Evolutionary conservation across 2,113 vertebrate genomes (phyloP), one percentile per base, ranked within the genome.

Genomic region (Solea senegalensis): DNA sequence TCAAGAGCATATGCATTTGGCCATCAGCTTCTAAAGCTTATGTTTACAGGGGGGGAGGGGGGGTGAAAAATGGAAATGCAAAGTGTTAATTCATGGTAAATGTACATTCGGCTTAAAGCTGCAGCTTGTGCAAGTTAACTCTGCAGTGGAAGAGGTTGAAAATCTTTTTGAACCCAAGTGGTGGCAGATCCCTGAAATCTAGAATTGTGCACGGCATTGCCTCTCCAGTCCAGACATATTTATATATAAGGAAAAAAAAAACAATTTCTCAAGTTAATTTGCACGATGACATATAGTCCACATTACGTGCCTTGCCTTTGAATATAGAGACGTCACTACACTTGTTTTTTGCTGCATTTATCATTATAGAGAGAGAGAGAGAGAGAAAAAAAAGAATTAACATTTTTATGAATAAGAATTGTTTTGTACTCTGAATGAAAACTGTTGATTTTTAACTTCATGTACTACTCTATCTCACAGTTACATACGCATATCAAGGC

Each of bases 291-390:
- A 96, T 96, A 96, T 96, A 95, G 96, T 97, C 97, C 96, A 98
- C 97, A 95, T 98, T 95, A 98, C 97, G 97, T 99, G 97, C 97
- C 97, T 99, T 98, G 96, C 96, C 96, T 99, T 97, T 95, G 95
- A 97, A 95, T 96, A 94, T 95, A 96, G 95, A 93, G 93, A 96
- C 94, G 95, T 98, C 97, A 96, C 95, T 97, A 96, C 96, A 97
- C 95, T 97, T 98, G 94, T 98, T 97, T 97, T 91, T 98, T 97
- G 96, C 97, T 97, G 97, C 97, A 97, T 98, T 98, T 97, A 97
- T 97, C 88, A 96, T 96, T 97, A 96, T 95, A 96, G 96, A 95
- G 88, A 90, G 34, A 95, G 88, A 90, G 88, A 90, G 21, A 21
- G 21, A 96, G 96, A 95, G 88, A 90, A 6, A 95, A 88, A 90